These are phyloP conservation scores for Tineola bisselliella DNA, from an alignment of 2,888 invertebrate genomes.

Conservation along the genomic window DNA sequence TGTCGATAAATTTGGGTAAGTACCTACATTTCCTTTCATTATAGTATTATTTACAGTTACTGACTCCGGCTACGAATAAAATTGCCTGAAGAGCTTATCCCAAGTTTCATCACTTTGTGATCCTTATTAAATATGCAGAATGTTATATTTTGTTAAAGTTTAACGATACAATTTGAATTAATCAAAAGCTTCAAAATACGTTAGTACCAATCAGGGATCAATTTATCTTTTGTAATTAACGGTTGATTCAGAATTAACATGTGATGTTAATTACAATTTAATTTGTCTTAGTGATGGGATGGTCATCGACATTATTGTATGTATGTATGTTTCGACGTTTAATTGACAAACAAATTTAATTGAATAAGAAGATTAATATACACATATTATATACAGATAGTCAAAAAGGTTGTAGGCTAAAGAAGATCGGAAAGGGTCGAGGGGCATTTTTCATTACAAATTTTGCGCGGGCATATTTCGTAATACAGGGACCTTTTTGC, in stretches of 20 bases:
- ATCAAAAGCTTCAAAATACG: neutral
- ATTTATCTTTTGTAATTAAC: neutral
- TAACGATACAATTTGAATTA: neutral
- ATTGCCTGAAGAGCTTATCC: neutral
- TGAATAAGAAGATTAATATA: neutral
- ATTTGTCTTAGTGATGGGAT: neutral
- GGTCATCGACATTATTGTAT: neutral
- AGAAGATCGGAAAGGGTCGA: neutral
- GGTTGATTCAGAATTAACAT: neutral
- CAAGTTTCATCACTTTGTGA: neutral
- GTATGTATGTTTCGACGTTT: neutral
- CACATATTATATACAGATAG: neutral
- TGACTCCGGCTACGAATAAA: neutral
- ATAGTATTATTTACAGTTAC: conserved; percentile 5
- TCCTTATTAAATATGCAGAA: neutral
- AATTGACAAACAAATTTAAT: neutral
- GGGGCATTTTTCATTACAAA: neutral
- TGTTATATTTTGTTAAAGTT: neutral
- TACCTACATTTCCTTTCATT: conserved; percentile 11
- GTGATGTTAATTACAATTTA: neutral
- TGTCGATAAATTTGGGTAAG: conserved; percentile 12
- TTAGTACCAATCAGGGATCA: neutral
- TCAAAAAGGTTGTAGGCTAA: neutral
- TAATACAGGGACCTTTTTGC: neutral
- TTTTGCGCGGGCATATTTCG: neutral